Conservation (phyloP, 2,888 invertebrate genomes). For the Eupeodes latifasciatus region DNA sequence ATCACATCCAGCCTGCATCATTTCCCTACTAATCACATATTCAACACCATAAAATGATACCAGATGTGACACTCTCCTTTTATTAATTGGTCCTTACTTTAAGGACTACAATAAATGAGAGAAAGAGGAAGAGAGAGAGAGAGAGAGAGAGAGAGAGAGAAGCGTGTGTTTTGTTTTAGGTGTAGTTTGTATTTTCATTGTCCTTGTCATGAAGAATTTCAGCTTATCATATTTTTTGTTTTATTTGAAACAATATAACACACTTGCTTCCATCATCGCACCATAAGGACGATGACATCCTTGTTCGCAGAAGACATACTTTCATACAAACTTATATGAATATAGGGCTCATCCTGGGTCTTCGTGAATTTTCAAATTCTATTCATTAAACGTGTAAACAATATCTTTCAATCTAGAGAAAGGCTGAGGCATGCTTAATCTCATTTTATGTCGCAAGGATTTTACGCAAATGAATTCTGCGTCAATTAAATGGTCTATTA, state of each 20-base stretch:
- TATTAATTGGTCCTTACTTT: constrained; percentile 62
- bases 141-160: background rate
- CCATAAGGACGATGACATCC: constrained; percentile 36
- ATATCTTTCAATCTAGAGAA: constrained; percentile 62
- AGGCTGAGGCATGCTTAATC: constrained; percentile 38
- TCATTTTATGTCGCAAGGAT: constrained; percentile 43
- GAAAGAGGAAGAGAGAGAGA: background rate
- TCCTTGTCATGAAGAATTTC: constrained; percentile 30
- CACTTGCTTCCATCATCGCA: constrained; percentile 24
- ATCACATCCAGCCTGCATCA: constrained; percentile 33
- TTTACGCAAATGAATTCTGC: constrained; percentile 63
- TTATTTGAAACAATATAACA: constrained; percentile 46
- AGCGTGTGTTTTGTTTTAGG: background rate
- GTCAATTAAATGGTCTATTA: constrained; percentile 76
- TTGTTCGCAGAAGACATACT: background rate
- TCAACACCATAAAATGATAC: constrained; percentile 66
- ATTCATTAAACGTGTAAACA: constrained; percentile 77
- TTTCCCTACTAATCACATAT: constrained; percentile 69
- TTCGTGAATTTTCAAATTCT: constrained; percentile 61
- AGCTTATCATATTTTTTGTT: constrained; percentile 42
- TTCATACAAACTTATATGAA: background rate
- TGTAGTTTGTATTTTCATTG: constrained; percentile 42
- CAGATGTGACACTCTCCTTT: constrained; percentile 67
- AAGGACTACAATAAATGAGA: constrained; percentile 49
- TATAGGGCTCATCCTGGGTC: constrained; percentile 32